Evolutionary conservation across 1,140 invertebrate genomes (phyloP).

Genomic region (Drosophila leontia): DNA sequence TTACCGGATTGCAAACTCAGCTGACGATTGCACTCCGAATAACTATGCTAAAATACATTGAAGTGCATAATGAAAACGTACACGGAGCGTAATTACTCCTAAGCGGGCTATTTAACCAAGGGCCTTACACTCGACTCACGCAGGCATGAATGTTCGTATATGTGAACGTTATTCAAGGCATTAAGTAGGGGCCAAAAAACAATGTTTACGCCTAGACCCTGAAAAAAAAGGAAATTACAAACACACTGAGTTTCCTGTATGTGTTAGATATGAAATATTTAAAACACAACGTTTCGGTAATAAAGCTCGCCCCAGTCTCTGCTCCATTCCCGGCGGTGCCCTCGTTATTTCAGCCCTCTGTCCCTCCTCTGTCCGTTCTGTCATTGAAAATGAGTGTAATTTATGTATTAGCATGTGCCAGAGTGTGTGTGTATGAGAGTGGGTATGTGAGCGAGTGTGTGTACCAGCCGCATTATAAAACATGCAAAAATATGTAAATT

Average conservation of each 20-base stretch:
- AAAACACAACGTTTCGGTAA: slow-evolving; percentile 70
- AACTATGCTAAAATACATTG: slow-evolving; percentile 19
- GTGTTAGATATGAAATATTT: slow-evolving; percentile 78
- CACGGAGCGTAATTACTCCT: slow-evolving; percentile 69
- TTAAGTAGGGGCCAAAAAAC: slow-evolving; percentile 43
- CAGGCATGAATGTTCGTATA: slow-evolving; percentile 12
- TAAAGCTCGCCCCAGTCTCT: slow-evolving; percentile 65
- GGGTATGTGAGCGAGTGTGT: slow-evolving; percentile 45
- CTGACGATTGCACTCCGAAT: slow-evolving; percentile 13
- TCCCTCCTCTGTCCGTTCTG: slow-evolving; percentile 45
- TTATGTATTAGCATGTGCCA: slow-evolving; percentile 57
- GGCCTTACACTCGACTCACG: slow-evolving; percentile 53
- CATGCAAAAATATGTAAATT: slow-evolving; percentile 83
- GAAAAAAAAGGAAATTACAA: slow-evolving; percentile 29
- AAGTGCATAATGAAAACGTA: slow-evolving; percentile 27
- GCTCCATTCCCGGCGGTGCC: slow-evolving; percentile 1
- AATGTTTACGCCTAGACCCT: slow-evolving; percentile 38
- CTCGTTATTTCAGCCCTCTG: slow-evolving; percentile 20
- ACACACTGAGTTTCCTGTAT: slow-evolving; percentile 6
- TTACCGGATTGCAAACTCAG: slow-evolving; percentile 10
- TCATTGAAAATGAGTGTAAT: slow-evolving; percentile 64
- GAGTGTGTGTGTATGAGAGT: slow-evolving; percentile 34
- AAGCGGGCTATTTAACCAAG: slow-evolving; percentile 79
- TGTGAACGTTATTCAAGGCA: slow-evolving; percentile 58
- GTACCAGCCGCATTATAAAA: slow-evolving; percentile 69